Conservation (phyloP, 2,888 invertebrate species). For the Malthinus seriepunctatus region DNA sequence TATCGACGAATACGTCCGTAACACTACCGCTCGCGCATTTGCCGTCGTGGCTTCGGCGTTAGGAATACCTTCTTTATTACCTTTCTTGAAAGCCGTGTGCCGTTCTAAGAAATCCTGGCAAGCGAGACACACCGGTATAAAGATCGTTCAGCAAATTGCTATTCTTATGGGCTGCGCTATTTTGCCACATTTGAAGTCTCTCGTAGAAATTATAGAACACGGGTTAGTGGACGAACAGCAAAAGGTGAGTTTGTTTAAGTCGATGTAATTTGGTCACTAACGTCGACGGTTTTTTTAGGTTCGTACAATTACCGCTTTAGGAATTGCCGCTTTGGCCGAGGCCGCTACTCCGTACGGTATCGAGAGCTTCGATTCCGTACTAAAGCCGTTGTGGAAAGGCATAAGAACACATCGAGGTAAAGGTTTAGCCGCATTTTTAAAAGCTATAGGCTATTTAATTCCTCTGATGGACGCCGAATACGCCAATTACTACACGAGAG, state of each 20-base stretch:
- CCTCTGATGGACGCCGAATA: slow-evolving; percentile 99
- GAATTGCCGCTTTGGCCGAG: slow-evolving; percentile 97
- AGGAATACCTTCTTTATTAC: slow-evolving; percentile 95
- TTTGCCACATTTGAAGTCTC: slow-evolving; percentile 93
- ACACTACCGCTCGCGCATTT: slow-evolving; percentile 98
- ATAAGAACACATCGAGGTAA: slow-evolving; percentile 89
- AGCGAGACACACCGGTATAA: slow-evolving; percentile 96
- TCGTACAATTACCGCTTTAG: slow-evolving; percentile 97
- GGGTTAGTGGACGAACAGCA: slow-evolving; percentile 98
- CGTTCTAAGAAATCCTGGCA: slow-evolving; percentile 99
- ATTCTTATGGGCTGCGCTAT: slow-evolving; percentile 99
- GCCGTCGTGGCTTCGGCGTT: slow-evolving; percentile 99
- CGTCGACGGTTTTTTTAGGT: slow-evolving; percentile 55
- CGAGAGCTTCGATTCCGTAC: slow-evolving; percentile 98
- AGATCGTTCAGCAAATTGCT: slow-evolving; percentile 99
- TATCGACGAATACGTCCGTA: slow-evolving; percentile 98
- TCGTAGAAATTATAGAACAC: slow-evolving; percentile 99
- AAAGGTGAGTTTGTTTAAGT: slow-evolving; percentile 58
- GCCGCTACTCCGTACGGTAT: slow-evolving; percentile 99
- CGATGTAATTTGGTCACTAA: neutral
- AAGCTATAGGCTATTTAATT: slow-evolving; percentile 98
- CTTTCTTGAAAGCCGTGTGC: slow-evolving; percentile 98
- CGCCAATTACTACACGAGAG: slow-evolving; percentile 98
- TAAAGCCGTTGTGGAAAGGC: slow-evolving; percentile 99
- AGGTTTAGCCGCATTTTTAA: slow-evolving; percentile 98